Evolutionary conservation across 1,140 invertebrate species (phyloP).

Genomic region (Samia ricini): DNA sequence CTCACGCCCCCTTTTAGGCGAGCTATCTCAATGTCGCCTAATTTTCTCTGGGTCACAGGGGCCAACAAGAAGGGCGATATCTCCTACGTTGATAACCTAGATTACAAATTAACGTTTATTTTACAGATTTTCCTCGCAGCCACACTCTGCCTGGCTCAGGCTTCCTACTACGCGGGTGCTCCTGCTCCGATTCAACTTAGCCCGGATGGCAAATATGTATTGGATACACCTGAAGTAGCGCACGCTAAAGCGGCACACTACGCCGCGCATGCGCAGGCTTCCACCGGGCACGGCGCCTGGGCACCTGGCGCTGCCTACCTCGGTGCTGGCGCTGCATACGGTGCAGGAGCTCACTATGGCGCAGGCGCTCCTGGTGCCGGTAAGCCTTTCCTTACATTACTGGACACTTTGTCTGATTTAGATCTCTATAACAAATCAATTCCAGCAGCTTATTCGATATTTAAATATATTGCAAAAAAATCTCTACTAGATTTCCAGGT

Average conservation of each 20-base stretch:
- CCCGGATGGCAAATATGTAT: slow-evolving; percentile 63
- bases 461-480: no score
- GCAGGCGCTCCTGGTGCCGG: slow-evolving; percentile 68
- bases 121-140: slow-evolving; percentile 64
- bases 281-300: slow-evolving; percentile 54
- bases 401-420: background rate
- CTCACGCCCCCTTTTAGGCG: no score
- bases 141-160: slow-evolving; percentile 62
- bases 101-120: background rate
- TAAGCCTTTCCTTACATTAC: slow-evolving; percentile 19
- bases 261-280: slow-evolving; percentile 63
- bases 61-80: no score
- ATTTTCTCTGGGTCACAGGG: no score
- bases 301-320: slow-evolving; percentile 50
- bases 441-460: no score
- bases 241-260: slow-evolving; percentile 70
- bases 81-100: no score
- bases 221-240: slow-evolving; percentile 71
- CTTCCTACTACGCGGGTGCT: slow-evolving; percentile 63
- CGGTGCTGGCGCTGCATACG: slow-evolving; percentile 58
- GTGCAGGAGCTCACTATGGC: slow-evolving; percentile 56
- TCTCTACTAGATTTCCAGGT: no score
- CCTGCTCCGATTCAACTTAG: slow-evolving; percentile 68
- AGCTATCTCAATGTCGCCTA: no score
- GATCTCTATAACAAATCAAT: no score